Conservation (phyloP, 1,140 invertebrate genomes). For the Panagrolaimus sp. region DNA sequence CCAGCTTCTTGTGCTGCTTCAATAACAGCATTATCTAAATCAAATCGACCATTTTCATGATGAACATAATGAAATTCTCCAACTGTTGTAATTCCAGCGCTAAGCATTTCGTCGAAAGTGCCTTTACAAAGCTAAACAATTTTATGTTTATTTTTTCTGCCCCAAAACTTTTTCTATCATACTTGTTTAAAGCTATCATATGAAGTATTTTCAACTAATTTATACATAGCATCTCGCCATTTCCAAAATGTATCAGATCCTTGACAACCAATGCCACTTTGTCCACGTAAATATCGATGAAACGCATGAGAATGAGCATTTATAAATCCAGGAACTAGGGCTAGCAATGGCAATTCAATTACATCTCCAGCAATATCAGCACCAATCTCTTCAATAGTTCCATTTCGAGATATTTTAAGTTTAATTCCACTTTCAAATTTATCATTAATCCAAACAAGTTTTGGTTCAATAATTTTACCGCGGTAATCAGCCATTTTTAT, state of each 20-base stretch:
- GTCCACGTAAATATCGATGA: constrained; percentile 49
- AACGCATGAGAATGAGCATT: constrained; percentile 56
- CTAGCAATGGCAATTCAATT: constrained; percentile 12
- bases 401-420: constrained; percentile 15
- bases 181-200: constrained; percentile 47
- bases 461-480: constrained; percentile 7
- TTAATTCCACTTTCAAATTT: background rate
- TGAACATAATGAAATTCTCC: constrained; percentile 58
- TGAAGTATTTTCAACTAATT: constrained; percentile 40
- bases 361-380: background rate
- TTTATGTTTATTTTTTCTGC: too few species aligned
- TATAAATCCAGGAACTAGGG: constrained; percentile 51
- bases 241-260: constrained; percentile 52
- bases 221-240: constrained; percentile 55
- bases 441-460: background rate
- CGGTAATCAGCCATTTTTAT: background rate
- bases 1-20: constrained; percentile 49
- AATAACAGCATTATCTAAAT: constrained; percentile 47
- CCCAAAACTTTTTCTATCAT: too few species aligned
- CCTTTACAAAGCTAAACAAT: constrained; percentile 44
- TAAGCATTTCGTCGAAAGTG: constrained; percentile 54
- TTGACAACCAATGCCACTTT: constrained; percentile 40
- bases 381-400: constrained; percentile 10
- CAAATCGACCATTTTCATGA: constrained; percentile 41
- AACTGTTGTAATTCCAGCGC: constrained; percentile 53